Conservation (phyloP, 2,888 invertebrate species). For the Caprella mutica region DNA sequence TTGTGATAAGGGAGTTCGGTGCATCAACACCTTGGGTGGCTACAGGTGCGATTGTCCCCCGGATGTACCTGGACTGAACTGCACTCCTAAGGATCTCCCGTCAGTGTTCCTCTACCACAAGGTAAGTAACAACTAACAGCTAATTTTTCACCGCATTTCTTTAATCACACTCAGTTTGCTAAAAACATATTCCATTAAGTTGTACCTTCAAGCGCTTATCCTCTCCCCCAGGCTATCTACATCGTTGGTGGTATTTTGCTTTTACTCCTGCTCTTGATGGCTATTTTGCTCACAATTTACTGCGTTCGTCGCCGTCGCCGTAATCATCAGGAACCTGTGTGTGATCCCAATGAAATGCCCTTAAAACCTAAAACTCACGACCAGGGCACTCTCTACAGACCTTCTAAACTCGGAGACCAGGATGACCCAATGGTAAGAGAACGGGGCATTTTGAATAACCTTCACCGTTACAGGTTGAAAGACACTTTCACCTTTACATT, state of each 20-base stretch:
- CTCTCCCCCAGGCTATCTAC: slow-evolving; percentile 25
- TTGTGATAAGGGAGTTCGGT: slow-evolving; percentile 81
- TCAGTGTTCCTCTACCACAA: no score
- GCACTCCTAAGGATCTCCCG: slow-evolving; percentile 32
- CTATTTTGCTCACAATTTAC: slow-evolving; percentile 11
- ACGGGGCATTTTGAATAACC: no score
- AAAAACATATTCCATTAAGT: not conserved
- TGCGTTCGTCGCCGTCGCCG: slow-evolving; percentile 6
- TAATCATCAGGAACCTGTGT: no score
- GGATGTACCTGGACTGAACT: slow-evolving; percentile 39
- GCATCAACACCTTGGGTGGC: slow-evolving; percentile 53
- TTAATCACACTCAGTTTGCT: no score
- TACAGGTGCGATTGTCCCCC: slow-evolving; percentile 46
- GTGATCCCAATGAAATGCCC: slow-evolving; percentile 27
- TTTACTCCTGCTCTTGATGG: not conserved
- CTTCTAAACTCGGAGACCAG: slow-evolving; percentile 71
- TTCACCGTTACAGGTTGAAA: no score
- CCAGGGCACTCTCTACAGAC: slow-evolving; percentile 43
- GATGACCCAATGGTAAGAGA: no score
- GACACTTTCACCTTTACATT: no score
- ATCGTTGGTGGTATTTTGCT: slow-evolving; percentile 21
- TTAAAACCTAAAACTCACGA: slow-evolving; percentile 30
- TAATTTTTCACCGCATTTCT: no score
- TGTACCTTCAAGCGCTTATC: not conserved
- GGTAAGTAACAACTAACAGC: no score